Evolutionary conservation across 2,113 vertebrate genomes (phyloP).

Genomic region (Phyllostomus discolor): DNA sequence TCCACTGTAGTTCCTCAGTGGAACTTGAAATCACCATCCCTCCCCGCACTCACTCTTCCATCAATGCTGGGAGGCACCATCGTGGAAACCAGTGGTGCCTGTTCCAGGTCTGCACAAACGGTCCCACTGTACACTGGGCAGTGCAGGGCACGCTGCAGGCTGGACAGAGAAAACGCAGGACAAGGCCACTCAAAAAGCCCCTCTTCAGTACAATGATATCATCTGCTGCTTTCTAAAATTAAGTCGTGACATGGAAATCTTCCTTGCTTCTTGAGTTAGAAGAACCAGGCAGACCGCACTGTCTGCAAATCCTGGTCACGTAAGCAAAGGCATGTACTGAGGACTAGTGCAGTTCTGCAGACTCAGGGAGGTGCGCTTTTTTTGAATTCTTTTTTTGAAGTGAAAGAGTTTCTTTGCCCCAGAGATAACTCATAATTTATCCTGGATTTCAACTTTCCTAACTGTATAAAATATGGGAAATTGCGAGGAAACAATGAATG

Average conservation of each 20-base stretch:
- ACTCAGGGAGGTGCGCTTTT: not conserved
- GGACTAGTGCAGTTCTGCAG: not conserved
- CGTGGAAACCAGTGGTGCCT: not conserved
- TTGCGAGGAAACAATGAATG: slow-evolving; percentile 81
- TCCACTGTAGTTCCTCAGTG: not conserved
- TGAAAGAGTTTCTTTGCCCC: slow-evolving; percentile 59
- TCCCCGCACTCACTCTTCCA: not conserved
- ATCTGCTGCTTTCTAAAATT: not conserved
- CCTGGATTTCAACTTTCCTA: slow-evolving; percentile 70
- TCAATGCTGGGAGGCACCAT: not conserved
- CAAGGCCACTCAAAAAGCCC: not conserved
- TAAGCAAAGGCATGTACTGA: not conserved
- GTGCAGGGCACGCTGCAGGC: not conserved
- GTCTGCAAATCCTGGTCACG: not conserved
- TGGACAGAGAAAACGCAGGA: not conserved
- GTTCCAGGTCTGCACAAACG: not conserved
- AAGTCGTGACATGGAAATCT: not conserved
- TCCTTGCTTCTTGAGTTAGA: not conserved
- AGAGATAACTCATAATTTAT: slow-evolving; percentile 73
- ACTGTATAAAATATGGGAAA: slow-evolving; percentile 78
- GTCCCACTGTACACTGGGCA: fast-evolving
- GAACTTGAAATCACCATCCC: not conserved
- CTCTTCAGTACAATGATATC: not conserved
- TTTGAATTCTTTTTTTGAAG: slow-evolving; percentile 38
- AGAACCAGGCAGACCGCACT: not conserved